Evolutionary conservation across 2,797 vertebrate species (phyloP).

Genomic region (Podarcis lilfordi): DNA sequence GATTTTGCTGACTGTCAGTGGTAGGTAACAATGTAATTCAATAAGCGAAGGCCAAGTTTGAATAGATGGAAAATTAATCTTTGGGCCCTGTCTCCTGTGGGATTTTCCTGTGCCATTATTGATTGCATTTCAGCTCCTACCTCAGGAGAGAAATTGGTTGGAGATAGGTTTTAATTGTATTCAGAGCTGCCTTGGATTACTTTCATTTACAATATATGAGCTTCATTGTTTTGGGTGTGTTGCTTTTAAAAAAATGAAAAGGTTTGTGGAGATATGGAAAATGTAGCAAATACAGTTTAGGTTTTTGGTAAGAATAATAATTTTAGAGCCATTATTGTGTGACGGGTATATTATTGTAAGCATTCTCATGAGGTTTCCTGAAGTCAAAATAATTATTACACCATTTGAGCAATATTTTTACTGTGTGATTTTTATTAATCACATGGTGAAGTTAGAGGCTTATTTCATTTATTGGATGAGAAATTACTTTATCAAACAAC

Average conservation of each 20-base stretch:
- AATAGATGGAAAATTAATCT: slow-evolving; percentile 77
- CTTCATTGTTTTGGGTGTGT: background rate
- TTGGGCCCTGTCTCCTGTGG: slow-evolving; percentile 57
- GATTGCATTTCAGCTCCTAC: slow-evolving; percentile 57
- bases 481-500: background rate
- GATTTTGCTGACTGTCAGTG: slow-evolving; percentile 60
- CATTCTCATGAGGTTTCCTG: background rate
- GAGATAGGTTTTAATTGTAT: slow-evolving; percentile 72
- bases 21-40: slow-evolving; percentile 63
- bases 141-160: slow-evolving; percentile 63
- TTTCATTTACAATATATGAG: slow-evolving; percentile 54
- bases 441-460: background rate
- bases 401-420: background rate
- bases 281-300: slow-evolving; percentile 9
- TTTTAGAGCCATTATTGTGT: background rate
- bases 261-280: slow-evolving; percentile 21
- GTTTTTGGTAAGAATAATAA: slow-evolving; percentile 4
- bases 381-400: fast-evolving
- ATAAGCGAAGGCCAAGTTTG: slow-evolving; percentile 61
- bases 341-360: background rate
- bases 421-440: background rate
- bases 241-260: slow-evolving; percentile 45
- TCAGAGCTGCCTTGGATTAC: slow-evolving; percentile 47
- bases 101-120: slow-evolving; percentile 68
- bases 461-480: background rate